Evolutionary conservation across 2,888 invertebrate genomes (phyloP).

Genomic region (Aleiodes leptofemur): DNA sequence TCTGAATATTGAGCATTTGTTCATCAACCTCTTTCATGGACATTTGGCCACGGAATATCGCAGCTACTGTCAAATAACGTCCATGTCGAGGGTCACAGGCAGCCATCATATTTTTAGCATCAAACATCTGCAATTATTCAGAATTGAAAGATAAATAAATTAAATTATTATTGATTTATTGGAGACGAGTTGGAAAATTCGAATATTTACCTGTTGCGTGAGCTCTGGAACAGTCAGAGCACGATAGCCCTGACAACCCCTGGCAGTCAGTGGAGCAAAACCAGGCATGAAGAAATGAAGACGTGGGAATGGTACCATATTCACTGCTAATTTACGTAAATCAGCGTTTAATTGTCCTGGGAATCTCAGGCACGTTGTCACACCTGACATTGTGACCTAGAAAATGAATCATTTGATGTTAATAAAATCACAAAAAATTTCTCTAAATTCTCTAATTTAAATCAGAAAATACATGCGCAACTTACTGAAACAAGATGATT

Average conservation of each 20-base stretch:
- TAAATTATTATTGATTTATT: not conserved
- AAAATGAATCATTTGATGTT: not conserved
- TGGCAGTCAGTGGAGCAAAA: constrained; percentile 85
- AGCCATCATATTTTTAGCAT: constrained; percentile 88
- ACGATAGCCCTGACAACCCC: constrained; percentile 82
- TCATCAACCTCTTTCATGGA: constrained; percentile 89
- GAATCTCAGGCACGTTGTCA: constrained; percentile 93
- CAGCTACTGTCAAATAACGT: constrained; percentile 83
- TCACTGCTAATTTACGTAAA: constrained; percentile 92
- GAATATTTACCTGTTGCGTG: constrained; percentile 78
- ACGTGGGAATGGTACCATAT: constrained; percentile 97
- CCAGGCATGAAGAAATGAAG: constrained; percentile 94
- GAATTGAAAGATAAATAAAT: not conserved
- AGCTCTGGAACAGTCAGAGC: constrained; percentile 85
- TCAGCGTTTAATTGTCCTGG: constrained; percentile 97
- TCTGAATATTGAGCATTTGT: constrained; percentile 82
- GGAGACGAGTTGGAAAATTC: not conserved
- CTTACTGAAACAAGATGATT: constrained; percentile 89
- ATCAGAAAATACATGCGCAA: not conserved
- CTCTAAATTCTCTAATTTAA: not conserved
- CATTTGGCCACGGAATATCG: constrained; percentile 83
- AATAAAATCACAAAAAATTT: too few species aligned
- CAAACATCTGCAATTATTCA: constrained; percentile 79
- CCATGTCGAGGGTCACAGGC: constrained; percentile 85
- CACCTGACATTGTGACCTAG: constrained; percentile 87